Conservation (phyloP, 2,113 vertebrate genomes). For the Narcine bancroftii region DNA sequence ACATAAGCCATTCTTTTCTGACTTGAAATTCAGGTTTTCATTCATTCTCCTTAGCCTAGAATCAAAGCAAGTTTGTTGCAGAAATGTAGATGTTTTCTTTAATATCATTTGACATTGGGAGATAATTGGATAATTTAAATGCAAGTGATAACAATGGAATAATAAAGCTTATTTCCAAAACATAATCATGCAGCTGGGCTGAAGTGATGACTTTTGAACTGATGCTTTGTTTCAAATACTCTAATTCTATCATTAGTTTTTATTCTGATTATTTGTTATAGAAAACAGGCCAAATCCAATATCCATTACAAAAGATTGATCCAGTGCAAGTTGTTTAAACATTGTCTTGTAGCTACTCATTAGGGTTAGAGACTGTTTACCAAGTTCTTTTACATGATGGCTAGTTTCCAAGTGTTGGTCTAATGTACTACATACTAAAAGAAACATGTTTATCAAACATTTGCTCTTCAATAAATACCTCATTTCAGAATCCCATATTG, state of each 20-base stretch:
- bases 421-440: too few relatives aligned
- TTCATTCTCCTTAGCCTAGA: neutral
- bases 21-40: neutral
- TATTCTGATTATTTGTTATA: too few relatives aligned
- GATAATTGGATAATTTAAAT: neutral
- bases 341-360: neutral
- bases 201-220: too few relatives aligned
- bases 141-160: neutral
- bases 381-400: neutral
- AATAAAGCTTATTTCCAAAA: neutral
- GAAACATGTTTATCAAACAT: neutral
- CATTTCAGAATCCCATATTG: slow-evolving; percentile 3
- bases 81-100: neutral
- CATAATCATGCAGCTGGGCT: too few relatives aligned
- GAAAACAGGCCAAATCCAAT: too few relatives aligned
- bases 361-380: neutral
- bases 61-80: neutral
- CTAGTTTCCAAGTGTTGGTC: neutral
- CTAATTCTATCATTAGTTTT: too few relatives aligned
- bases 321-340: neutral
- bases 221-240: too few relatives aligned
- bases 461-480: slow-evolving; percentile 4
- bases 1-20: neutral
- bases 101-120: neutral
- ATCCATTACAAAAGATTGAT: neutral